Evolutionary conservation across 2,113 vertebrate species (phyloP).

Genomic region (Harpagus bidentatus): DNA sequence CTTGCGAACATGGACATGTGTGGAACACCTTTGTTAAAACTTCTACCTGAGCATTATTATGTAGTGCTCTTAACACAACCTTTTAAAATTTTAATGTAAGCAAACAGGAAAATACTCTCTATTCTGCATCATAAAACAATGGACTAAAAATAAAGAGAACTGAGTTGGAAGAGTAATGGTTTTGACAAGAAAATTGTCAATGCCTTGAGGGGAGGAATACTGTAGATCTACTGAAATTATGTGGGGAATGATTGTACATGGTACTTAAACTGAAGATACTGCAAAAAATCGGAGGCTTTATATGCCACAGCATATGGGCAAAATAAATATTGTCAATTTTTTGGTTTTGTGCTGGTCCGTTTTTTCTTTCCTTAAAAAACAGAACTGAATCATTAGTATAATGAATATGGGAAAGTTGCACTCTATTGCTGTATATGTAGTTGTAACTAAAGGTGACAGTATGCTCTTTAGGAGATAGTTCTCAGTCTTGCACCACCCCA

Average conservation of each 20-base stretch:
- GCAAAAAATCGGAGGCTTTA: not conserved
- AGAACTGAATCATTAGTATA: not conserved
- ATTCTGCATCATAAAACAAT: not conserved
- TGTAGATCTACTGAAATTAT: not conserved
- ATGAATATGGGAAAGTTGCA: not conserved
- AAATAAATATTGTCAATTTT: not conserved
- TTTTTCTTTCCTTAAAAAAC: not conserved
- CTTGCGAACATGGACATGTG: not conserved
- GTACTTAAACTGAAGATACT: not conserved
- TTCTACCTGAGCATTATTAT: not conserved
- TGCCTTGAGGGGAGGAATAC: not conserved
- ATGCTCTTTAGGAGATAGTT: not conserved
- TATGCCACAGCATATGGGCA: not conserved
- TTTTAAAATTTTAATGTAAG: not conserved
- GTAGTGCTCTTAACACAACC: not conserved
- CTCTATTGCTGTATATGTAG: not conserved
- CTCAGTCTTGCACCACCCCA: not conserved
- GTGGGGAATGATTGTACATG: not conserved
- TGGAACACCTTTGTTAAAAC: not conserved
- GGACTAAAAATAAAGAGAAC: not conserved
- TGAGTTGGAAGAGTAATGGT: not conserved
- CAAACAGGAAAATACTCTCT: not conserved
- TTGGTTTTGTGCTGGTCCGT: not conserved
- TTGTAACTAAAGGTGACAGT: not conserved
- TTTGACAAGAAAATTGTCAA: conserved; percentile 11